These are phyloP conservation scores for Lepisosteus osseus DNA, from an alignment of 2,113 vertebrate species.

Conservation along the genomic window DNA sequence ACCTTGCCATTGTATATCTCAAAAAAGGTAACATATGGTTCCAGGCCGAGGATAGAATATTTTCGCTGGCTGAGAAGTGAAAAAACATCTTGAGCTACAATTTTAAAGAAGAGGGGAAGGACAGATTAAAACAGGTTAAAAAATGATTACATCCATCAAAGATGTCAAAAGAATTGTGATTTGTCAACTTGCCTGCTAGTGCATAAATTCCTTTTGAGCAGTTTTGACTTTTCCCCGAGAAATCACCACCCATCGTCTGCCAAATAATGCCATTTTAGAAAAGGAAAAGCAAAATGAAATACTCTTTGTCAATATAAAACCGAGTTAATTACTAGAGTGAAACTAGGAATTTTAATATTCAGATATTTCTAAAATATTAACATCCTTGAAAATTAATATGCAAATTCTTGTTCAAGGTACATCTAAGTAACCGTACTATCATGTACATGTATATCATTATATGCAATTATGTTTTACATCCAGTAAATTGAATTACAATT, in stretches of 20 bases:
- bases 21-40: constrained; percentile 88
- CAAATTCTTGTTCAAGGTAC: too few species aligned
- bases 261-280: constrained; percentile 14
- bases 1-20: constrained; percentile 98
- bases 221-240: constrained; percentile 80
- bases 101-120: constrained; percentile 17
- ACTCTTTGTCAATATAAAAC: neutral
- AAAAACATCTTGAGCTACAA: constrained; percentile 88
- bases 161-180: neutral
- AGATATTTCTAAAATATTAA: too few species aligned
- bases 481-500: too few species aligned
- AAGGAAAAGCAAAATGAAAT: neutral
- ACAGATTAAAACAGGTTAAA: neutral
- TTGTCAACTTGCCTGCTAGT: constrained; percentile 76
- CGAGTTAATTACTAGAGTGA: too few species aligned
- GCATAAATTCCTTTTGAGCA: constrained; percentile 89
- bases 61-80: constrained; percentile 72
- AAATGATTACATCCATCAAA: neutral
- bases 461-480: too few species aligned
- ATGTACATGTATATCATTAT: too few species aligned
- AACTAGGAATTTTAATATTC: too few species aligned
- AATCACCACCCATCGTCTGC: constrained; percentile 95
- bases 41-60: constrained; percentile 67
- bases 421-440: too few species aligned
- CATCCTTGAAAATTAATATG: too few species aligned